Evolutionary conservation across 2,888 invertebrate genomes (phyloP).

Genomic region (Parelbella ahira): DNA sequence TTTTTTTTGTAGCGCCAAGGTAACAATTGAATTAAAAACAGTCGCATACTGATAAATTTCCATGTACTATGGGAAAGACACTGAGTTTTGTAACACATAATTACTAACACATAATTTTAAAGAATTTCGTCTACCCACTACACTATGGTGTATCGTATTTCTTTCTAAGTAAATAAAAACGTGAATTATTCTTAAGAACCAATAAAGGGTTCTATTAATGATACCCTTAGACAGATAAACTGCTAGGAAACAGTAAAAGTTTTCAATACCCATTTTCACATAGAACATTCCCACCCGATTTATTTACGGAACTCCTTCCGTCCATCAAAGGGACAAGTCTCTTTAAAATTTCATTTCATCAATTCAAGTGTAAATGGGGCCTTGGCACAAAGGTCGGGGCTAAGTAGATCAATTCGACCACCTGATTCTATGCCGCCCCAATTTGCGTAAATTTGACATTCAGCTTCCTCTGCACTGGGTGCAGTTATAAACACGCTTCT

Average conservation of each 20-base stretch:
- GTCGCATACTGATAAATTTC: too few species aligned
- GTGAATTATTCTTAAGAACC: too few species aligned
- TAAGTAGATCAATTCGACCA: slow-evolving; percentile 38
- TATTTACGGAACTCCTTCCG: slow-evolving; percentile 34
- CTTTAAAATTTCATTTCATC: slow-evolving; percentile 55
- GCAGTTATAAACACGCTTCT: slow-evolving; percentile 1
- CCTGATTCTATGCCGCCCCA: slow-evolving; percentile 33
- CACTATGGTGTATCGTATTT: too few species aligned
- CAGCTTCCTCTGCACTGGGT: slow-evolving; percentile 7
- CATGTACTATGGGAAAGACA: too few species aligned
- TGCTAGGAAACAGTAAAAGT: slow-evolving; percentile 2
- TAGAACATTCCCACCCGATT: slow-evolving; percentile 42
- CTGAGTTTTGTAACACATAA: too few species aligned
- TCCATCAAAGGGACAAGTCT: slow-evolving; percentile 33
- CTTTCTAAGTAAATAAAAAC: too few species aligned
- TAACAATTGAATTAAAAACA: too few species aligned
- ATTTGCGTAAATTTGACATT: slow-evolving; percentile 24
- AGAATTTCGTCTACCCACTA: too few species aligned
- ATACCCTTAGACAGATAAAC: too few species aligned
- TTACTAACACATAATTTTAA: too few species aligned
- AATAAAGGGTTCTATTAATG: too few species aligned
- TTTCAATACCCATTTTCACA: neutral
- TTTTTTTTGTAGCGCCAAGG: too few species aligned
- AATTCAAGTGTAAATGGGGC: slow-evolving; percentile 48
- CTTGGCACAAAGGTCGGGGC: slow-evolving; percentile 35